Evolutionary conservation across 2,113 vertebrate species (phyloP), one percentile per base, ranked within the genome.

Genomic region (Macaca mulatta): DNA sequence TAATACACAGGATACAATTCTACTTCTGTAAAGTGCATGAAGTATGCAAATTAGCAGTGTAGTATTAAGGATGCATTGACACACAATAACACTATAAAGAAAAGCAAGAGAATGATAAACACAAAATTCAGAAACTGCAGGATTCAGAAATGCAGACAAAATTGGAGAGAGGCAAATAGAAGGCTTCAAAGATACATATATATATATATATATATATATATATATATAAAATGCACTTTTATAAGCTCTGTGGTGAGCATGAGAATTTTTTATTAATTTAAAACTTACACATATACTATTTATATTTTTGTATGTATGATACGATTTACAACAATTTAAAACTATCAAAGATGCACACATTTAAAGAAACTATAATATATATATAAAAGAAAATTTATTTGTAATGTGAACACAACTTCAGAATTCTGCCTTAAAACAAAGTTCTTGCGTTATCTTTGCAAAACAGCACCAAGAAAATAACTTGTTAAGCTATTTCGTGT

Each of bases 391-490:
- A 1, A 50, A 45, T 77, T 50, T 92, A 14, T 50, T 52, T 93
- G 2, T 43, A 90, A 64, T 35, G 3, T 78, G 55, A 90, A 14
- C 32, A 59, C 12, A 80, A 83, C 27, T 50, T 90, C 48, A 75
- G 52, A 88, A 38, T 25, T 89, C 17, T 83, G 16, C 40, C n/a
- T 64, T 40, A n/a, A 75, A 79, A 43, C 2, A 27, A 70, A 77
- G 32, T 38, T n/a, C 35, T 88, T 38, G 20, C 38, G 32, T 94
- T 92, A 77, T 75, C 57, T 94, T 84, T 81, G 35, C 80, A 77
- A 95, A 89, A 77, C 6, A 93, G 30, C 16, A 91, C 57, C 38
- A 90, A 77, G 57, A 7, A 93, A 59, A 80, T 74, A 95, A 96
- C 12, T 78, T 92, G 59, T 35, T 95, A 72, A 96, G 48, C 5